Base-by-base conservation (phyloP, 2,797 vertebrate genomes). In the Octomys mimax region DNA sequence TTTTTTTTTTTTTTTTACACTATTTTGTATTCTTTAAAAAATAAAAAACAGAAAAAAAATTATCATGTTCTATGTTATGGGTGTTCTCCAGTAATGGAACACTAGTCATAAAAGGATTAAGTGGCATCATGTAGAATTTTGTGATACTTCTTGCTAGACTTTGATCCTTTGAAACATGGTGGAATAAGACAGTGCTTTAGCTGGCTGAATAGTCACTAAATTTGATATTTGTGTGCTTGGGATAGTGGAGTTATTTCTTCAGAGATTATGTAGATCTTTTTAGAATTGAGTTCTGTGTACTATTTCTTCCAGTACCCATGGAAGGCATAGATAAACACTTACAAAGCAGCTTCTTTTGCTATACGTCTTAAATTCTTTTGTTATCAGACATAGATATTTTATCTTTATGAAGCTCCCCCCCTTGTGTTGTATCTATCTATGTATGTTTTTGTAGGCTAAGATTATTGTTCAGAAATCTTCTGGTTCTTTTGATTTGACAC, bases 341-440 rank as follows among this genome's bases (percentile, higher is more conserved):
- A 18, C 80, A 79, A 68, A 71, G 21, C 46, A 90, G 62, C 33
- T 90, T 95, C 33, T 92, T 92, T 91, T 78, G 39, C 26, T 90
- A 19, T 13, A 21, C 93, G 31, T 73, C 46, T 83, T 86, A 73
- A 64, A 24, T 64, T 96, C 78, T 12, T 46, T 87, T 83, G 64
- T 88, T 91, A 88, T 9, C 36, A 77, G 28, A 92, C 79, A 24
- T 71, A 83, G 33, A 1, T 79, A 66, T 54, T 85, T 79, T 92
- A 68, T 92, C 62, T 90, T 94, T 78, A 83, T 78, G 79, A 81
- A n/a, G 36, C 61, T 7, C 2, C 21, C 33, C 14, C 28, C 26
- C 31, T 57, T 13, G 64, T 0, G 21, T 3, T 36, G 36, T 78
- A 33, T 77, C 73, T 49, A 10, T 78, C 42, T 52, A 12, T 19